Conservation (phyloP, 2,797 vertebrate species). For the Trematomus bernacchii region DNA sequence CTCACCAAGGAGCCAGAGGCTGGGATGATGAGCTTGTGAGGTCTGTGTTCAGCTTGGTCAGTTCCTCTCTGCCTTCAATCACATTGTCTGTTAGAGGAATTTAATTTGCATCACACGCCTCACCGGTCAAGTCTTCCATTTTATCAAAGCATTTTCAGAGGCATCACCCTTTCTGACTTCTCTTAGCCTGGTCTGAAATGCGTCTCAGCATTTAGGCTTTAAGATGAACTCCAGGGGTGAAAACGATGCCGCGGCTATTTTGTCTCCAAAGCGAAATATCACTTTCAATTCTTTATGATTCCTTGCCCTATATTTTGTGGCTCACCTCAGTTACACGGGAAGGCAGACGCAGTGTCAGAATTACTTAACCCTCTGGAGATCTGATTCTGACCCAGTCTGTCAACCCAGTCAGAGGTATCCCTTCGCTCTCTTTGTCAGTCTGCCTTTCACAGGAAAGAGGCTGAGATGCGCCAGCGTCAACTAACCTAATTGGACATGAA, state of each 20-base stretch:
- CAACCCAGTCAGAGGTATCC: conserved; percentile 58
- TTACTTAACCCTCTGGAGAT: conserved; percentile 66
- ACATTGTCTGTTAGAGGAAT: conserved; percentile 78
- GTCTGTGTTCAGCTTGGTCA: conserved; percentile 74
- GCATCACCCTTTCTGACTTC: conserved; percentile 56
- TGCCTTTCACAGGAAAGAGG: conserved; percentile 58
- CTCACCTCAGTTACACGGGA: conserved; percentile 48
- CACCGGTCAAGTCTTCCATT: conserved; percentile 63
- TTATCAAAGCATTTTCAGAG: conserved; percentile 75
- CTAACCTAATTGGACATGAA: conserved; percentile 83
- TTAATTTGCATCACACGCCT: conserved; percentile 83
- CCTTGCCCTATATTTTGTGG: conserved; percentile 47
- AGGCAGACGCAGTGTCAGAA: conserved; percentile 72
- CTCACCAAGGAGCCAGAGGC: conserved; percentile 57
- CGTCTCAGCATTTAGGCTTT: conserved; percentile 60
- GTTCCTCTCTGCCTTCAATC: conserved; percentile 77
- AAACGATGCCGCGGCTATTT: conserved; percentile 65
- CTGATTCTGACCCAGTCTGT: conserved; percentile 75
- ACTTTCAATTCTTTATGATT: conserved; percentile 63
- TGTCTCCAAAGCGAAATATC: conserved; percentile 68
- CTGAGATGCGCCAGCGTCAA: conserved; percentile 55
- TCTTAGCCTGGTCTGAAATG: conserved; percentile 58
- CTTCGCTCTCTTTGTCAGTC: conserved; percentile 39
- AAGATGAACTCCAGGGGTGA: conserved; percentile 56
- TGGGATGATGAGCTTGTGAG: conserved; percentile 68